Conservation (phyloP, 2,113 vertebrate genomes). For the Bucco capensis region DNA sequence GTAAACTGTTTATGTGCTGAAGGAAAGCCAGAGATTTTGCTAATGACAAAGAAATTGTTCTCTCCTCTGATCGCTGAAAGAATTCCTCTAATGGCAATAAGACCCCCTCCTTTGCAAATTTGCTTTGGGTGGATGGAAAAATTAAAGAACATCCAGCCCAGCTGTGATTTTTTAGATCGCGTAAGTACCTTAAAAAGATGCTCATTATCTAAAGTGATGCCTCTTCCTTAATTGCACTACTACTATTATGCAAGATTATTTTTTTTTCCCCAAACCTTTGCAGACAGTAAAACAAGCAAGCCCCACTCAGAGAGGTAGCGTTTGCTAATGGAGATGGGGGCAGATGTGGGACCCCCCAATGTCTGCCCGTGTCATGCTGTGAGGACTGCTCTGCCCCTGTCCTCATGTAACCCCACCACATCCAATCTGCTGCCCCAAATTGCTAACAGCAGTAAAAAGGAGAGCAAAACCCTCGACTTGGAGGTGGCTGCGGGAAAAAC, state of each 20-base stretch:
- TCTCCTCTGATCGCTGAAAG: constrained; percentile 23
- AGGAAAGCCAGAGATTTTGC: constrained; percentile 34
- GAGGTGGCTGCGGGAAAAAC: background rate
- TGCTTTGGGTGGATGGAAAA: constrained; percentile 15
- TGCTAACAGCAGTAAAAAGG: background rate
- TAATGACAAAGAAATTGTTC: constrained; percentile 58
- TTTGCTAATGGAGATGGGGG: background rate
- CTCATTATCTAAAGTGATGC: constrained; percentile 30
- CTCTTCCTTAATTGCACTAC: constrained; percentile 23
- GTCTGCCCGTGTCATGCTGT: background rate
- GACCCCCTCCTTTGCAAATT: constrained; percentile 12
- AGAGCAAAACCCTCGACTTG: background rate
- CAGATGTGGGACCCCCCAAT: background rate
- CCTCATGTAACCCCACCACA: constrained; percentile 51
- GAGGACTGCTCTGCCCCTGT: constrained; percentile 40
- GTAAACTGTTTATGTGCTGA: constrained; percentile 47
- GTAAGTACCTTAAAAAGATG: constrained; percentile 35
- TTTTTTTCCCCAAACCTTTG: background rate
- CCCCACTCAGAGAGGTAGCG: background rate
- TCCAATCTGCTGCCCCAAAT: constrained; percentile 29
- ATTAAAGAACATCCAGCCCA: constrained; percentile 28
- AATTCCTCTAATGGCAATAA: constrained; percentile 41
- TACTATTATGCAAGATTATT: background rate
- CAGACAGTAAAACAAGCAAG: background rate
- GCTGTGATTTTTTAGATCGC: constrained; percentile 32